A percentile compares a stretch with the other conserved stretches of the same genome.
phyloP scores from a whole-genome alignment of 35 echinoderm and acorn worm genomes.

The Heliocidaris tuberculata region DNA sequence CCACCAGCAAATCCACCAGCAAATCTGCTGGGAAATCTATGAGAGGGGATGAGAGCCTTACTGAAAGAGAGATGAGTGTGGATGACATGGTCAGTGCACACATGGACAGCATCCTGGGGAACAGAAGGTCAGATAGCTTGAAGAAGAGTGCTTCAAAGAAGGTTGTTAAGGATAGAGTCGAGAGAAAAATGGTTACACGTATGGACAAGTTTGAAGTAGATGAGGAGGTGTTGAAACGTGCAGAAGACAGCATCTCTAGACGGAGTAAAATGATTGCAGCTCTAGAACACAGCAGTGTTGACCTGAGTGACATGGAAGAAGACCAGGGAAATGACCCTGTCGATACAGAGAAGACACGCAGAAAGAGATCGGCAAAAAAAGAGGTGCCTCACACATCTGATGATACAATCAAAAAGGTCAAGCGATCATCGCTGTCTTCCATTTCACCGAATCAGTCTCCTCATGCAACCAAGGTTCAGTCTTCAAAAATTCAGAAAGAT shows the following conservation, averaged over 20 bases:
- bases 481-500: neutral
- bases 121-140: neutral
- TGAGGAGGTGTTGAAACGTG: neutral
- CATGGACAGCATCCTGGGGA: constrained; percentile 22
- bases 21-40: neutral
- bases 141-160: neutral
- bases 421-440: neutral
- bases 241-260: constrained; percentile 39
- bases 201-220: neutral
- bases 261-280: constrained; percentile 22
- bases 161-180: neutral
- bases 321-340: neutral
- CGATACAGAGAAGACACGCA: neutral
- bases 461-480: neutral
- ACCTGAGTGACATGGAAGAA: neutral
- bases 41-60: neutral
- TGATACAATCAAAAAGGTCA: neutral
- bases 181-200: neutral
- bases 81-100: constrained; percentile 23
- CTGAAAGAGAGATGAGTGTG: constrained; percentile 5
- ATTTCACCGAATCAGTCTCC: neutral
- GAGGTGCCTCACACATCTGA: neutral
- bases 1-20: neutral
- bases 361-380: neutral
- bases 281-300: neutral